phyloP scores from a whole-genome alignment of 2,888 invertebrate species.

The Litoditis marina region DNA sequence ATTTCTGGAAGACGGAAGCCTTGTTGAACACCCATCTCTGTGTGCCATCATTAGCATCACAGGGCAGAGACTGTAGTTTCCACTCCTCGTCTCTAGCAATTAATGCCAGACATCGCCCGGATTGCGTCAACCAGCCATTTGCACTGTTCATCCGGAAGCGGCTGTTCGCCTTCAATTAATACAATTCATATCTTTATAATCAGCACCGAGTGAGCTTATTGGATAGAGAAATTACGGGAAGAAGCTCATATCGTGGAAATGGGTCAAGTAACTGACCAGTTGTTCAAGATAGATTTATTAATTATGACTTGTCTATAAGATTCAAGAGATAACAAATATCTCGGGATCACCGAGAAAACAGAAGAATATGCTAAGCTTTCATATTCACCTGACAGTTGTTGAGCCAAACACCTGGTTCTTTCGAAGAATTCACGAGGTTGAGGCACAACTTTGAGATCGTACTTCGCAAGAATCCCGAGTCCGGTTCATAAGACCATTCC shows the following conservation, averaged over 20 bases:
- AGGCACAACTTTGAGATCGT: constrained; percentile 47
- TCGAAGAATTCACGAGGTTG: constrained; percentile 27
- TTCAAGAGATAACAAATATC: too few species aligned
- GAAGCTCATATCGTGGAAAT: background rate
- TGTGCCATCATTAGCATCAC: constrained; percentile 39
- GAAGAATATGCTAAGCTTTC: too few species aligned
- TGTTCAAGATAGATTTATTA: too few species aligned
- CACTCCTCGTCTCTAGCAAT: constrained; percentile 22
- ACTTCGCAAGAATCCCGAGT: constrained; percentile 37
- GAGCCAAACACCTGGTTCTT: too few species aligned
- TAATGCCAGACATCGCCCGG: constrained; percentile 29
- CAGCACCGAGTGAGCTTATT: too few species aligned
- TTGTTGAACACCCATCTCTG: constrained; percentile 52
- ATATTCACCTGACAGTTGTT: too few species aligned
- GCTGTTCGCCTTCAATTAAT: background rate
- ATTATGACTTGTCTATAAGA: too few species aligned
- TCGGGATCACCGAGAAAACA: too few species aligned
- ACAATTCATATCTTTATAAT: too few species aligned
- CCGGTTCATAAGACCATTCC: constrained; percentile 53
- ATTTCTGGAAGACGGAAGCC: constrained; percentile 55
- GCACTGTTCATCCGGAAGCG: constrained; percentile 17
- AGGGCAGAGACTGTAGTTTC: constrained; percentile 28
- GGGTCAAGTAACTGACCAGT: constrained; percentile 18
- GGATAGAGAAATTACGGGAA: too few species aligned
- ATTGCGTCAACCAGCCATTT: constrained; percentile 42